A percentile compares a stretch with the other conserved stretches of the same genome.
Evolutionary conservation across 2,797 vertebrate genomes (phyloP).

Genomic region (Peromyscus melanophrys): DNA sequence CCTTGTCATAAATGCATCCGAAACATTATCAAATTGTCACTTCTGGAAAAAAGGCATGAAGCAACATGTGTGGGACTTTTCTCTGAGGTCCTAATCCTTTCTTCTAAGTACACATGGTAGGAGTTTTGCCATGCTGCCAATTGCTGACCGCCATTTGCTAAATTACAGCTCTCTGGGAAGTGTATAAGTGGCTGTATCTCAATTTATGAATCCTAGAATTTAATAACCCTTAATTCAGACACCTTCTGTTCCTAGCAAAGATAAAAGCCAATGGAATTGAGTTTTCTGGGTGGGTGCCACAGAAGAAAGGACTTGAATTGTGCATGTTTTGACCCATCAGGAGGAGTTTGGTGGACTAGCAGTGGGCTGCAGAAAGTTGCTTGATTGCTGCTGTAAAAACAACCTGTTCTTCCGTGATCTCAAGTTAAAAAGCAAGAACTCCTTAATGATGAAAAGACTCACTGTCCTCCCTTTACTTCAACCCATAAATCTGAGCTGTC

Average conservation of each 20-base stretch:
- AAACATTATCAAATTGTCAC: conserved; percentile 38
- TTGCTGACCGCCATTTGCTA: conserved; percentile 36
- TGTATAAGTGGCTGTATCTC: conserved; percentile 27
- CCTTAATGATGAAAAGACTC: not conserved
- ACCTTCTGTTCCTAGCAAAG: conserved; percentile 50
- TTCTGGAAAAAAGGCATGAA: conserved; percentile 42
- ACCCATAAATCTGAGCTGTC: conserved; percentile 3
- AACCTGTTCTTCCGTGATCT: not conserved
- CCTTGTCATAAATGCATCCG: conserved; percentile 27
- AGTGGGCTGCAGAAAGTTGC: conserved; percentile 7
- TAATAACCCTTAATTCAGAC: conserved; percentile 60
- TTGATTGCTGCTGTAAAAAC: not conserved
- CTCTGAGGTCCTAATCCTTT: conserved; percentile 4
- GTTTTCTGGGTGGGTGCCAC: not conserved
- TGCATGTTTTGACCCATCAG: conserved; percentile 9
- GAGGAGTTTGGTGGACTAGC: not conserved
- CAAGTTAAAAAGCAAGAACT: conserved; percentile 42
- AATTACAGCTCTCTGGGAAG: conserved; percentile 17
- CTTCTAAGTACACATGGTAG: not conserved
- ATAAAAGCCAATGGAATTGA: conserved; percentile 20
- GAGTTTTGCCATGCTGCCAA: not conserved
- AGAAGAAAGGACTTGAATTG: conserved; percentile 50
- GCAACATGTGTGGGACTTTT: not conserved
- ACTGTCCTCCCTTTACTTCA: conserved; percentile 6
- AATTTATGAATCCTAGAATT: conserved; percentile 59